Percentiles rank a stretch among this genome's conserved stretches.
Conservation (phyloP, 2,113 vertebrate species). For the Phyllopteryx taeniolatus region DNA sequence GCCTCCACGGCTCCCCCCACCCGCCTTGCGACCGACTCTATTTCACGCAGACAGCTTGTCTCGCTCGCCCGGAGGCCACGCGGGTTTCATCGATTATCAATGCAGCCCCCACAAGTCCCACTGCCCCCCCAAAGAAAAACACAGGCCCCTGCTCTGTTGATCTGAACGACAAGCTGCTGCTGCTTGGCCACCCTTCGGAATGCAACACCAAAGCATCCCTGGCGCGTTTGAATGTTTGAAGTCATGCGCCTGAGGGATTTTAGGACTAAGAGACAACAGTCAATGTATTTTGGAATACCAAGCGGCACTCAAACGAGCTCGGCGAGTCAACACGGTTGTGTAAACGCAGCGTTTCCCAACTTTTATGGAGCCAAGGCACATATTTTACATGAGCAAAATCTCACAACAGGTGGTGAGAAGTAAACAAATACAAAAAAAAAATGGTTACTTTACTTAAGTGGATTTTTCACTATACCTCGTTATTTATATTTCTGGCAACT, state of each 20-base stretch:
- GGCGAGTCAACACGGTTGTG: neutral
- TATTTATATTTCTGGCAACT: too few relatives aligned
- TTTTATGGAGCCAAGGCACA: neutral
- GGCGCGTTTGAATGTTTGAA: conserved; percentile 18
- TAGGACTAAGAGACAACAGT: neutral
- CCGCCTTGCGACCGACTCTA: conserved; percentile 38
- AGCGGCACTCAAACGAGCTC: neutral
- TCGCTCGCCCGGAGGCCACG: conserved; percentile 27
- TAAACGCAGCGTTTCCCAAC: neutral
- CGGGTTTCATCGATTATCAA: conserved; percentile 50
- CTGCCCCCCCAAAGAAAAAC: conserved; percentile 14
- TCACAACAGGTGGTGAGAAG: too few relatives aligned
- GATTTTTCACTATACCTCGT: too few relatives aligned
- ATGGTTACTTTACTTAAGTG: too few relatives aligned
- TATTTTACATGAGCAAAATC: neutral
- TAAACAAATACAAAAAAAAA: too few relatives aligned
- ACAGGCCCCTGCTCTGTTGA: conserved; percentile 20
- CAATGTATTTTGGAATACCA: neutral
- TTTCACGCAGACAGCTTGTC: conserved; percentile 35
- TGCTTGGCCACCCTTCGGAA: conserved; percentile 26
- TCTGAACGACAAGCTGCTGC: conserved; percentile 30
- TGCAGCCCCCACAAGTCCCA: conserved; percentile 15
- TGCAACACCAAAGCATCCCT: neutral
- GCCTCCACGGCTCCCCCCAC: neutral
- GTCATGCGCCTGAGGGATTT: neutral